Percentiles rank a stretch among this genome's conserved stretches.
These are phyloP conservation scores for Falco biarmicus DNA, from an alignment of 2,797 vertebrate species.

Conservation along the genomic window DNA sequence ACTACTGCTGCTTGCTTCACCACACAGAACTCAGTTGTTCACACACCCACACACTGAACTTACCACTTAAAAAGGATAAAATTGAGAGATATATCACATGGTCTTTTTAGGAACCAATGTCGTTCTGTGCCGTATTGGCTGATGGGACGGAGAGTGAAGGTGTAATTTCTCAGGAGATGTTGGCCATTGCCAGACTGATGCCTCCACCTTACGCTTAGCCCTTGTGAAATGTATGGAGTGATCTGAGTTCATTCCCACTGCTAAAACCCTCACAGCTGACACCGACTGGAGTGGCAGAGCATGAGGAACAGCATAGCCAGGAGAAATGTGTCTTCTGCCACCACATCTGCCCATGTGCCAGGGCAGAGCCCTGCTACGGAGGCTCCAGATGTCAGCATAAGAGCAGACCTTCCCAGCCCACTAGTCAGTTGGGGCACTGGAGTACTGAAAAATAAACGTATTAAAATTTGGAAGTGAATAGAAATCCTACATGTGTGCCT, in stretches of 20 bases:
- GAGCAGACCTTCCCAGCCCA: neutral
- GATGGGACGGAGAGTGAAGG: neutral
- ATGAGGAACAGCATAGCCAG: neutral
- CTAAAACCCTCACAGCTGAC: neutral
- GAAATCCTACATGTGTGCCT: neutral
- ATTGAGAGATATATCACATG: neutral
- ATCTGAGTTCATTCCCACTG: neutral
- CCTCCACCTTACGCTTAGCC: neutral
- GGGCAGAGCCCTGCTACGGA: neutral
- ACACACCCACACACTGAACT: neutral
- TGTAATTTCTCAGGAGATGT: neutral
- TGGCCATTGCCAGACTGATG: neutral
- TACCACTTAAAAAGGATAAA: neutral
- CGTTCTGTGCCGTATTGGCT: fast-evolving
- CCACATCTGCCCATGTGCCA: neutral
- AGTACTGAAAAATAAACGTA: neutral
- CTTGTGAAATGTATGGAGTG: neutral
- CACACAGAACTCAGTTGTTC: neutral
- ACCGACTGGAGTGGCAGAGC: fast-evolving
- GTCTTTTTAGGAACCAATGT: neutral
- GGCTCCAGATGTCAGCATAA: neutral
- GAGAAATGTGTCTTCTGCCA: neutral
- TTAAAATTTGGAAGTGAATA: neutral
- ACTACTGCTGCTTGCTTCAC: neutral
- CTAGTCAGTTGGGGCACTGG: neutral